These are phyloP conservation scores for Circaetus cinerascens DNA, from an alignment of 2,113 vertebrate species.

Conservation along the genomic window DNA sequence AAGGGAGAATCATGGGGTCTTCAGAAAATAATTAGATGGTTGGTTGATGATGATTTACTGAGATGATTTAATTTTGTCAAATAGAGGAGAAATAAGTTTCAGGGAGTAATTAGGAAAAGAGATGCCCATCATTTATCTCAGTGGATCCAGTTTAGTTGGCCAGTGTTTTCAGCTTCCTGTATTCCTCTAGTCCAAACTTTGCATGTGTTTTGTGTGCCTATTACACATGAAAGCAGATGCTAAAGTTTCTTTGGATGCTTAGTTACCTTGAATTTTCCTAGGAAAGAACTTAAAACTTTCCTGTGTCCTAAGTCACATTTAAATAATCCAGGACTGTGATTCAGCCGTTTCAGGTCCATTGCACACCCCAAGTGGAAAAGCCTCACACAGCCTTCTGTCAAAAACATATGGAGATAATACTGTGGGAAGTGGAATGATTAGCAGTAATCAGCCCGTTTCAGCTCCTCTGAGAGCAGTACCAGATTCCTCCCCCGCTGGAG, in stretches of 20 bases:
- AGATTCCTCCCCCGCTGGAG: not conserved
- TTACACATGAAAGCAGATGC: not conserved
- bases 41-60: not conserved
- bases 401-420: not conserved
- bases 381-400: not conserved
- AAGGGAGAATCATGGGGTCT: not conserved
- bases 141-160: not conserved
- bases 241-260: not conserved
- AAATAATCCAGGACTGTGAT: not conserved
- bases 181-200: not conserved
- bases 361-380: not conserved
- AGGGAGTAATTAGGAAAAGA: not conserved
- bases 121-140: not conserved
- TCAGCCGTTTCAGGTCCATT: not conserved
- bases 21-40: not conserved
- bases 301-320: not conserved
- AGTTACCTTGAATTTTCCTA: not conserved
- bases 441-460: not conserved
- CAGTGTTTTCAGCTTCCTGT: not conserved
- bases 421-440: not conserved
- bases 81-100: not conserved
- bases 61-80: not conserved
- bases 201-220: not conserved
- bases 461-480: not conserved
- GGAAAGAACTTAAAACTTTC: not conserved